Conservation (phyloP, 2,797 vertebrate species). For the Hoplostethus atlanticus region DNA sequence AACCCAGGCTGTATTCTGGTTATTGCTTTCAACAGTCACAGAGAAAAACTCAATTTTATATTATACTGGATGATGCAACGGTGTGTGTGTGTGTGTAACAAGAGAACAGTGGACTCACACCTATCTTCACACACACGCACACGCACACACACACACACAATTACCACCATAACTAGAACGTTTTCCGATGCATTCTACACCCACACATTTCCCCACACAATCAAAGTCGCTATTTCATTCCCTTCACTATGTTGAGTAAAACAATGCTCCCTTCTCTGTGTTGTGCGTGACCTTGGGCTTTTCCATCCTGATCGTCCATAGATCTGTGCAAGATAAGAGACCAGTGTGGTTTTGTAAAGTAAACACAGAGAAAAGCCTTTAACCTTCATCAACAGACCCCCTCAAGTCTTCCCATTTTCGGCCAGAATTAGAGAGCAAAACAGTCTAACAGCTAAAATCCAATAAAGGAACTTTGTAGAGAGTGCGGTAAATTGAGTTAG, state of each 20-base stretch:
- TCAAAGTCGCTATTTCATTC: constrained; percentile 28
- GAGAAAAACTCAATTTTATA: constrained; percentile 49
- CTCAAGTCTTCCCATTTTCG: constrained; percentile 53
- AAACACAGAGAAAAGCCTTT: constrained; percentile 65
- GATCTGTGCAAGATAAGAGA: constrained; percentile 65
- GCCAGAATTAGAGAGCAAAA: constrained; percentile 59
- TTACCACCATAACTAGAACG: constrained; percentile 38
- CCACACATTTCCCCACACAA: constrained; percentile 42
- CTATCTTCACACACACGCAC: constrained; percentile 18
- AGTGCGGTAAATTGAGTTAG: constrained; percentile 76
- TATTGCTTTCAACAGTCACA: constrained; percentile 59
- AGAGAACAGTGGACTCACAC: constrained; percentile 6
- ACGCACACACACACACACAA: constrained; percentile 19
- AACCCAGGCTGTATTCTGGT: constrained; percentile 58
- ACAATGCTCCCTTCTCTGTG: constrained; percentile 65
- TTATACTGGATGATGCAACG: constrained; percentile 68
- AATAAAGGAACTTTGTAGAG: constrained; percentile 72
- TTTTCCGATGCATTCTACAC: neutral
- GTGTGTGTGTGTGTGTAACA: constrained; percentile 1
- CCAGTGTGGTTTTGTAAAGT: constrained; percentile 63
- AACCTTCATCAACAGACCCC: constrained; percentile 64
- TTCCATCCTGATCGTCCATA: constrained; percentile 44
- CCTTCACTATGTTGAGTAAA: constrained; percentile 40
- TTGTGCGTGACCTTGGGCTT: constrained; percentile 61
- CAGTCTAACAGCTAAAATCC: constrained; percentile 69